Percentiles rank a stretch among this genome's conserved stretches.
phyloP scores from a whole-genome alignment of 2,113 vertebrate species.

The Alexandromys fortis region DNA sequence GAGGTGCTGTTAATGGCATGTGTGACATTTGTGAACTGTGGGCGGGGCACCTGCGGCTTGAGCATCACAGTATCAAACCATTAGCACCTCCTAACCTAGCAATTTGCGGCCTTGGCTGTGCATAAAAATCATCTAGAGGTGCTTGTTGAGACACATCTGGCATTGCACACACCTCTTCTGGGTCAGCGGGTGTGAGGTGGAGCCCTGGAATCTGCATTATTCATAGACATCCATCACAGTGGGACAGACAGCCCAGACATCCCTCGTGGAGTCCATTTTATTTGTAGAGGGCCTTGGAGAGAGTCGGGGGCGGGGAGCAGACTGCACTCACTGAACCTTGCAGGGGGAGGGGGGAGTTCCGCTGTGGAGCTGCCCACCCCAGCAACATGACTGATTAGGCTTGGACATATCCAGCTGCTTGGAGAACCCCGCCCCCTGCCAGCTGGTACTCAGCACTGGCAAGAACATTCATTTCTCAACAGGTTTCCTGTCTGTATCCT shows the following conservation, averaged over 20 bases:
- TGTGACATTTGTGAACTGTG: not conserved
- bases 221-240: not conserved
- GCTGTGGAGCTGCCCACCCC: not conserved
- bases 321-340: not conserved
- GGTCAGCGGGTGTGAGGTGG: not conserved
- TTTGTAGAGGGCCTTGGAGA: not conserved
- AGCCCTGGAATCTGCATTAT: not conserved
- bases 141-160: not conserved
- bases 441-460: not conserved
- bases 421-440: not conserved
- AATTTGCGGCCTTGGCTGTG: not conserved
- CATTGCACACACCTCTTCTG: not conserved
- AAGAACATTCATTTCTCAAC: not conserved
- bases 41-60: not conserved
- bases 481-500: not conserved
- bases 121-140: not conserved
- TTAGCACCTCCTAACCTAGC: conserved; percentile 46
- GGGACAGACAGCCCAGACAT: not conserved
- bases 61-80: not conserved
- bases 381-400: conserved; percentile 8
- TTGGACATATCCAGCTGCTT: not conserved
- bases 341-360: not conserved
- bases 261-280: not conserved
- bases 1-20: not conserved
- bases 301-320: not conserved